Evolutionary conservation across 2,797 vertebrate genomes (phyloP).

Genomic region (Caiman crocodilus): DNA sequence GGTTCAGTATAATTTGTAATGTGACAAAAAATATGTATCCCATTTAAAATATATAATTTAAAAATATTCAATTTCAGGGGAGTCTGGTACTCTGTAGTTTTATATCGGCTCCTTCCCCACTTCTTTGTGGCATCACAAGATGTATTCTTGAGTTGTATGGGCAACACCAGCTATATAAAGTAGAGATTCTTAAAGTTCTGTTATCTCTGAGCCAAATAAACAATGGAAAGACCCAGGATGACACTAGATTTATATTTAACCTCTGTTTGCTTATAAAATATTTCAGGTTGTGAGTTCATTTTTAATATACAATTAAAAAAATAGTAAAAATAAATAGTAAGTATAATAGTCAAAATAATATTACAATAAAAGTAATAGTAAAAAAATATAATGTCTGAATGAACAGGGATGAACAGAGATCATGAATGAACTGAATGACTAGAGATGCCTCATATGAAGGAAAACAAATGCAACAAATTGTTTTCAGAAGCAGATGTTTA

Average conservation of each 20-base stretch:
- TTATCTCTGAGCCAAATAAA: background rate
- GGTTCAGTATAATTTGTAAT: background rate
- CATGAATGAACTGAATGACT: too few species aligned
- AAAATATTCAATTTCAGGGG: background rate
- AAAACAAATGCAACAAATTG: background rate
- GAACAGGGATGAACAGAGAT: background rate
- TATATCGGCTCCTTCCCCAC: accelerated
- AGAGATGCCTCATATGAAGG: background rate
- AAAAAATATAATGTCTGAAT: background rate
- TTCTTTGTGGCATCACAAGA: background rate
- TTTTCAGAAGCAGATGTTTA: background rate
- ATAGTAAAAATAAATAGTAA: too few species aligned
- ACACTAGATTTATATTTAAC: too few species aligned
- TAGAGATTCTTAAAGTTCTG: background rate
- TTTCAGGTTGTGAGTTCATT: background rate
- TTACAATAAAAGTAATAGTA: too few species aligned
- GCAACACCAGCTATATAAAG: background rate
- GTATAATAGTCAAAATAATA: too few species aligned
- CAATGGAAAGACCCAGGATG: background rate
- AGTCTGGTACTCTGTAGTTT: background rate
- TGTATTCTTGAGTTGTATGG: background rate
- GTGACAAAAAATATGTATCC: background rate
- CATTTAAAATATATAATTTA: background rate
- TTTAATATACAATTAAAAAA: background rate
- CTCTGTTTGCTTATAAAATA: too few species aligned